Evolutionary conservation across 1,140 invertebrate species (phyloP).

Genomic region (Choristoneura fumiferana): DNA sequence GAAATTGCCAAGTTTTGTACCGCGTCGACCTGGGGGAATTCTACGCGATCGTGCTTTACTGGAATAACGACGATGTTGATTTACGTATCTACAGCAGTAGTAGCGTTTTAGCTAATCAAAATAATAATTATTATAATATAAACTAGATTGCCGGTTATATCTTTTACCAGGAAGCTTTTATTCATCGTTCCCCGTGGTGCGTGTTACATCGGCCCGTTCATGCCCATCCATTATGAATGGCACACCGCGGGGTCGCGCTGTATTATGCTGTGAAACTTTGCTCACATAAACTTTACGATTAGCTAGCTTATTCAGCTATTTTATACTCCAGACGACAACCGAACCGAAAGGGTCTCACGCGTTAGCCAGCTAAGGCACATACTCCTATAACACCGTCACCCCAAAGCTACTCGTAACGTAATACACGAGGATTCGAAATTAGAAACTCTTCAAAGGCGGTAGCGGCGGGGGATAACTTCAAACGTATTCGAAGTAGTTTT

Average conservation of each 20-base stretch:
- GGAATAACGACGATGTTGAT: too few relatives aligned
- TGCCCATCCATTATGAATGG: slow-evolving; percentile 38
- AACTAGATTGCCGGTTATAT: too few relatives aligned
- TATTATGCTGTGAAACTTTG: slow-evolving; percentile 17
- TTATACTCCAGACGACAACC: background rate
- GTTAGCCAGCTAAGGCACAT: background rate
- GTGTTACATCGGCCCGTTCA: slow-evolving; percentile 31
- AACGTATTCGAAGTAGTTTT: slow-evolving; percentile 31
- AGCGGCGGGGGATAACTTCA: slow-evolving; percentile 23
- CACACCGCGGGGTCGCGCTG: slow-evolving; percentile 21
- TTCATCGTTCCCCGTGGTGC: slow-evolving; percentile 3
- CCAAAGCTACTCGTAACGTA: background rate
- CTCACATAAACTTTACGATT: slow-evolving; percentile 32
- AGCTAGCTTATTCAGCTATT: slow-evolving; percentile 20
- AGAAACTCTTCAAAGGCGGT: slow-evolving; percentile 24
- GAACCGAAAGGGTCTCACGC: slow-evolving; percentile 6
- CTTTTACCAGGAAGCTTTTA: too few relatives aligned
- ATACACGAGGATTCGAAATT: slow-evolving; percentile 19
- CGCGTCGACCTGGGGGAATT: background rate
- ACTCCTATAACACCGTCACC: background rate
- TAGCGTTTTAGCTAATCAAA: too few relatives aligned
- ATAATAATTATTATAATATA: too few relatives aligned
- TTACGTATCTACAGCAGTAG: too few relatives aligned
- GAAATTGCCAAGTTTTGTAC: background rate
- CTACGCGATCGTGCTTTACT: background rate